Evolutionary conservation across 2,797 vertebrate genomes (phyloP), one percentile per base, ranked within the genome.

Genomic region (Pipistrellus pygmaeus): DNA sequence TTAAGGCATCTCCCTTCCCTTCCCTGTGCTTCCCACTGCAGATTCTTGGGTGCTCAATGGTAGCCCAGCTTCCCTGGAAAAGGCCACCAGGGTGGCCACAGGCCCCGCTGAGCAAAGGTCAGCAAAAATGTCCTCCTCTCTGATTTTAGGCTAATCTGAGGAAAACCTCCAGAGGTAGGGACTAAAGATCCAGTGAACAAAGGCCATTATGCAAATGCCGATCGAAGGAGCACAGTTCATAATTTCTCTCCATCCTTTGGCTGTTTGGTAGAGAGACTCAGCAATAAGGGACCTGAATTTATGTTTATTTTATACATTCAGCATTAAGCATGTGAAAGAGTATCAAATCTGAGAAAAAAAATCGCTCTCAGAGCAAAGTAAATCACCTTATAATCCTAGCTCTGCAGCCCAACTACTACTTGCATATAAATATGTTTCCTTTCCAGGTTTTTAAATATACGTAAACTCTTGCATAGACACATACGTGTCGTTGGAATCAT

Each of bases 271-370:
- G 51, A 93, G 66, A 82, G 32, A 30, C 9, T 6, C 55, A 12
- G 2, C 87, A 60, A 71, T 69, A 71, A 84, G 20, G 23, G 8
- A 35, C 38, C 46, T n/a, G 30, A 55, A 68, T 73, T 32, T 77
- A 15, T 44, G 57, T 82, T 21, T 60, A 20, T 72, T 82, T 93
- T 62, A 57, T 76, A 75, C 27, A 71, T 27, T 90, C 41, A 85
- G 46, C 30, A 60, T 85, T 82, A 85, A 68, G 60, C 57, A 48
- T 35, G 27, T 62, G 30, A 88, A 90, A 77, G 44, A 71, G 51
- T n/a, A 32, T 62, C 21, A 94, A 85, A 14, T 8, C 38, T 80
- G 32, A 94, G 72, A 95, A 87, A 60, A 38, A 71, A 72, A 85
- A 78, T 20, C 8, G 71, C 25, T 83, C 46, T 84, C 48, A 82